These are phyloP conservation scores for Holothuria leucospilota DNA, from an alignment of 53 echinoderm and acorn worm genomes.

Conservation along the genomic window DNA sequence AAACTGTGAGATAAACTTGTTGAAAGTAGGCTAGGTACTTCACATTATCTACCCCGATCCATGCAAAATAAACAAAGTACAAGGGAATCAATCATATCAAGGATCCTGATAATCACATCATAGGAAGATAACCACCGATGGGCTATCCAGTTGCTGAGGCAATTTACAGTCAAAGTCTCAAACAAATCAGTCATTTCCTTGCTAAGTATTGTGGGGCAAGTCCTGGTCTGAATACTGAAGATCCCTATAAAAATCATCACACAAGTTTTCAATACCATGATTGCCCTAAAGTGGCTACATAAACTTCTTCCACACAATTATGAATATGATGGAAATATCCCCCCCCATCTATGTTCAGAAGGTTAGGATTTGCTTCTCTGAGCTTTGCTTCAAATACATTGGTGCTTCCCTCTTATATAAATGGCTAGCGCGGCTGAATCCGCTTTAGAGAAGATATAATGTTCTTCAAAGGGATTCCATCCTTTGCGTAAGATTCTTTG, in stretches of 20 bases:
- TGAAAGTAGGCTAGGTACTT: not conserved
- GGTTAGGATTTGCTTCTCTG: slow-evolving; percentile 29
- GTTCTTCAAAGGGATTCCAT: slow-evolving; percentile 51
- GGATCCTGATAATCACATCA: not conserved
- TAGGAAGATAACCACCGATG: slow-evolving; percentile 28
- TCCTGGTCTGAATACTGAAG: slow-evolving; percentile 49
- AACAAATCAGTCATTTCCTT: slow-evolving; percentile 37
- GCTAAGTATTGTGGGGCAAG: slow-evolving; percentile 13
- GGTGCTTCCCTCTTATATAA: slow-evolving; percentile 56
- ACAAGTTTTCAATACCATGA: slow-evolving; percentile 43
- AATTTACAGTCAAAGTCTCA: slow-evolving; percentile 20
- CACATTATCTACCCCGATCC: not conserved
- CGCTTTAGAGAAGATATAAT: slow-evolving; percentile 39
- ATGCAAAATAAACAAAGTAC: slow-evolving; percentile 17
- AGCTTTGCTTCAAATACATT: slow-evolving; percentile 50
- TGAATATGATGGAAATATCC: no score
- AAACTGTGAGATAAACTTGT: not conserved
- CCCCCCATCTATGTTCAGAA: slow-evolving; percentile 9
- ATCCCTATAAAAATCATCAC: slow-evolving; percentile 40
- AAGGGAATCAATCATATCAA: slow-evolving; percentile 7
- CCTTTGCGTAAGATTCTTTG: slow-evolving; percentile 6
- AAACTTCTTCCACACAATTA: no score
- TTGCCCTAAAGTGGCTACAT: slow-evolving; percentile 42
- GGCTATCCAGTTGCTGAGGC: slow-evolving; percentile 5
- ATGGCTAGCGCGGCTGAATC: slow-evolving; percentile 63